Conservation (phyloP, 2,113 vertebrate genomes). For the Speoplatyrhinus poulsoni region DNA sequence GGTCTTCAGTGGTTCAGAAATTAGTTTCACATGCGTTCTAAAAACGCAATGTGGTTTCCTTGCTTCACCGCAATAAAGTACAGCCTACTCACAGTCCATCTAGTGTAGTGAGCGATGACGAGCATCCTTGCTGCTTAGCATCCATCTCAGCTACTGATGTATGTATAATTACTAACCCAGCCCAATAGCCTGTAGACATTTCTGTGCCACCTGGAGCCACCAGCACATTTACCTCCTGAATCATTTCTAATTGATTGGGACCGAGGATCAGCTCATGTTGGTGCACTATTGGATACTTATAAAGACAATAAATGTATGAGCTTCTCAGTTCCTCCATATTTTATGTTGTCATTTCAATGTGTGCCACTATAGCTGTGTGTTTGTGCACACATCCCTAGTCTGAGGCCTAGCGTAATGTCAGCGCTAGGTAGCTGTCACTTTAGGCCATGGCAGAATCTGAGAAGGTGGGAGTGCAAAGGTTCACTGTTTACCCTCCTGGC, state of each 20-base stretch:
- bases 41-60: conserved; percentile 8
- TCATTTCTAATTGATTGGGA: conserved; percentile 86
- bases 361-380: conserved; percentile 59
- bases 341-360: conserved; percentile 76
- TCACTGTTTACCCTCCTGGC: conserved; percentile 74
- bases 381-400: conserved; percentile 56
- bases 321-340: conserved; percentile 78
- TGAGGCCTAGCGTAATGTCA: conserved; percentile 58
- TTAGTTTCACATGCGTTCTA: conserved; percentile 12
- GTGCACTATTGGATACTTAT: conserved; percentile 78
- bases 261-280: conserved; percentile 72
- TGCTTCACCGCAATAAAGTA: not conserved
- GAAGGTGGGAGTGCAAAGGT: conserved; percentile 55
- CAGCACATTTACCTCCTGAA: conserved; percentile 76
- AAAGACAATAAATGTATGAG: conserved; percentile 74
- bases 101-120: conserved; percentile 70
- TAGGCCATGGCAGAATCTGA: conserved; percentile 60
- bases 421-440: conserved; percentile 61
- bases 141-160: conserved; percentile 58
- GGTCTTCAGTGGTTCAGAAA: conserved; percentile 5
- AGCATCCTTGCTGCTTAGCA: conserved; percentile 51
- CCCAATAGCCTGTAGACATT: conserved; percentile 44
- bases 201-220: conserved; percentile 30
- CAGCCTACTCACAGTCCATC: conserved; percentile 10
- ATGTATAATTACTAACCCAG: conserved; percentile 33